Base-by-base conservation (phyloP, 2,113 vertebrate species). In the Glaucidium brasilianum region DNA sequence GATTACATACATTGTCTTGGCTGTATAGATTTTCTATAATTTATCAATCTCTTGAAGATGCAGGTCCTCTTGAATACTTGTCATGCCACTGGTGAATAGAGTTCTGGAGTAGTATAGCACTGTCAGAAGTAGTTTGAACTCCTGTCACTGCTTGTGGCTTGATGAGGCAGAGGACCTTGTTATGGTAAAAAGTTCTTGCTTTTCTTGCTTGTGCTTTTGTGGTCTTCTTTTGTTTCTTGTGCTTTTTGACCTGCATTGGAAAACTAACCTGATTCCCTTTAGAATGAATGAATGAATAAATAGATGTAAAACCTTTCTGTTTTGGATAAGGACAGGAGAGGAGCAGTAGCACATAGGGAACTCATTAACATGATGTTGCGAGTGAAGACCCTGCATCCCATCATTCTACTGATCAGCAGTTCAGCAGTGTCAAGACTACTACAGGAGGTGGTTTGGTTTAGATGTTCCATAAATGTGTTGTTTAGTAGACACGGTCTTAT, bases 361-460 rank as follows among this genome's bases (percentile, higher is more conserved):
- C 12, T 49, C 19, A 12, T 69, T 84, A 47, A 53, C 1, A 1
- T 37, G 25, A 20, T 71, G 17, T 50, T 77, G 14, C 63, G 34
- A 27, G n/a, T 45, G 58, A 64, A 83, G 8, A 17, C 29, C 59
- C 67, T 49, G 15, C 0, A 0, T 73, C 41, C 32, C 35, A 49
- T 50, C 8, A 13, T 47, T 85, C 23, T 50, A 15, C 32, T 69
- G 53, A 53, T 79, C 34, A 74, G 34, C 34, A 34, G 27, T 43
- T 34, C 58, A 88, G 47, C 3, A 0, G n/a, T 2, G 2, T 62
- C 41, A 63, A 73, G 20, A 16, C 26, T 85, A 29, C 22, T 39
- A 41, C 41, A 62, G 63, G 27, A 77, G 32, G 50, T 69, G 22
- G 7, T 80, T 77, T 58, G 68, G n/a, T 67, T 58, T 50, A 83